Evolutionary conservation across 2,888 invertebrate species (phyloP), one percentile per base, ranked within the genome.

Genomic region (Amiota minor): DNA sequence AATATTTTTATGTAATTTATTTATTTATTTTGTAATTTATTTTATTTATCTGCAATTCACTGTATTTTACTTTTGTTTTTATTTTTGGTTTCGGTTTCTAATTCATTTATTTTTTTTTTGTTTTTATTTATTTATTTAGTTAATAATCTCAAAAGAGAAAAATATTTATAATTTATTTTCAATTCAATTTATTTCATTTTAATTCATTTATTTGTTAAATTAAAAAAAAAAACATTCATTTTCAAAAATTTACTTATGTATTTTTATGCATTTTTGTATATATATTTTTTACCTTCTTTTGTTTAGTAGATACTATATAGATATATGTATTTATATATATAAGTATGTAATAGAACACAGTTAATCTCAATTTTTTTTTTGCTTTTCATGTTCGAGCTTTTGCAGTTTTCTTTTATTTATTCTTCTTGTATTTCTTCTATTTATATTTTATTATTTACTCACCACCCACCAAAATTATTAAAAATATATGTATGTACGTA

Each of bases 141-240:
- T 75, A 71, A 75, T 85, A 78, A 81, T 86, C 86, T 86, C 86
- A 86, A 86, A 85, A 86, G 86, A 86, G 86, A 86, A 86, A 86
- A 85, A 87, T 86, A 84, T 86, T 80, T 82, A 79, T 84, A 83
- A 75, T 45, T 65, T 62, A 55, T 70, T 64, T 74, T 50, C 18
- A 68, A 23, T 23, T 49, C 18, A 73, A 53, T 68, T 53, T 45
- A 55, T 68, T 55, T 16, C 45, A 72, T 65, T 72, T 72, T 72
- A 46, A 75, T 76, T 77, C 75, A 71, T 76, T 70, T 72, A 76
- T 78, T 79, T 80, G 53, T 62, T 69, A 8, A 35, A 16, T 62
- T 71, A 69, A 69, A 70, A 64, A 47, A 53, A 84, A 84, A 59
- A 84, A 86, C 84, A 83, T 86, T 84, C 81, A 83, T 83, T 84